phyloP scores from a whole-genome alignment of 2,888 invertebrate genomes.

The Dryomyza anilis region DNA sequence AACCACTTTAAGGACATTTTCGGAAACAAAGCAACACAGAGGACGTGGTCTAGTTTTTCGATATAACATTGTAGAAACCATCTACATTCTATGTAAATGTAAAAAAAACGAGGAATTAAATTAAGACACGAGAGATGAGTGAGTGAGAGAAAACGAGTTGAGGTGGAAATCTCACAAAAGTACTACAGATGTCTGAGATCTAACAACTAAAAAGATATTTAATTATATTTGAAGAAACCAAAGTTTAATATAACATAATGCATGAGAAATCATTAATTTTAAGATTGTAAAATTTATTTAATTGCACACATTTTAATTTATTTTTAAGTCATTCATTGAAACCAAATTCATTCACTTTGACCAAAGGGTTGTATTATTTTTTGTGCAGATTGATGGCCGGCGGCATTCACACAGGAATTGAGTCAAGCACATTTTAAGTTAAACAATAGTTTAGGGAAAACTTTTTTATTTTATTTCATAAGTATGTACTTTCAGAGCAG shows the following conservation, averaged over 20 bases:
- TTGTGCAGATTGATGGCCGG: neutral
- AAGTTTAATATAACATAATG: constrained; percentile 28
- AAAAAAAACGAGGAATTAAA: constrained; percentile 4
- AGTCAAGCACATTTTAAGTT: neutral
- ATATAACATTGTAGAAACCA: constrained; percentile 20
- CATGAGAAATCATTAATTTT: constrained; percentile 26
- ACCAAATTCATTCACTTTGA: neutral
- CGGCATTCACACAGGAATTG: neutral
- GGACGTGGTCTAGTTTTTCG: neutral
- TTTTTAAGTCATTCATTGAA: constrained; percentile 1
- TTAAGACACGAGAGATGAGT: too few relatives aligned
- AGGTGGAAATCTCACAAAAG: too few relatives aligned
- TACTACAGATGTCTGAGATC: too few relatives aligned
- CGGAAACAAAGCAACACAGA: constrained; percentile 26
- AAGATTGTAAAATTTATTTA: constrained; percentile 26
- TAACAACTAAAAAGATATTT: too few relatives aligned
- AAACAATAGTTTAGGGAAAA: neutral
- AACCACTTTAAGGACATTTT: constrained; percentile 14
- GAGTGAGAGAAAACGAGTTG: too few relatives aligned
- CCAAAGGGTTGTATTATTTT: neutral
- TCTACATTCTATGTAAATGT: constrained; percentile 9
- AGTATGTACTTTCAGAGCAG: neutral
- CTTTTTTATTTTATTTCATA: too few relatives aligned
- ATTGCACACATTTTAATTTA: constrained; percentile 20
- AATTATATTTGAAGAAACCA: constrained; percentile 33